Evolutionary conservation across 2,113 vertebrate genomes (phyloP), one percentile per base, ranked within the genome.

Genomic region (Zapornia atra): DNA sequence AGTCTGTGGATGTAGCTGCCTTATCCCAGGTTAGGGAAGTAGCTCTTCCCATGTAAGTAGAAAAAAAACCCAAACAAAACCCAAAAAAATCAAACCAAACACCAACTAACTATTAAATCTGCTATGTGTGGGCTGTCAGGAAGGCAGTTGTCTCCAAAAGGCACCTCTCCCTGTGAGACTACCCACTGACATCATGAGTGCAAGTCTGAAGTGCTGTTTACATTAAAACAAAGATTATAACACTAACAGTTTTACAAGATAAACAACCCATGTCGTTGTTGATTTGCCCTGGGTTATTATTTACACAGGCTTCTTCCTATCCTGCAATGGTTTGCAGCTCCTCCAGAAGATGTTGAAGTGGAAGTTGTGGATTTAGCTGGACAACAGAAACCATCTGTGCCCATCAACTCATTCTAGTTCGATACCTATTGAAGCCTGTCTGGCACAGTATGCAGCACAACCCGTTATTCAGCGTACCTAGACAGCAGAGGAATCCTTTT

Each of bases 41-140:
- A 4, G 56, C 15, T 38, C 15, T 28, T 36, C 1, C 1, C 4
- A n/a, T 6, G 2, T 18, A 22, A 26, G 10, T 2, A 8, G 40
- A 4, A 48, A 76, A 48, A 76, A 50, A 63, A 20, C 1, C 21
- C 46, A 63, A 63, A 51, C 15, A 46, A 46, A 63, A 50, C 48
- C 44, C 44, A 46, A 53, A 26, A 53, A 53, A 53, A 12, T 13
- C n/a, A 53, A 22, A 12, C 5, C 36, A 59, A 54, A 60, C 44
- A 44, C 24, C 48, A 84, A 34, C 0, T 20, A 29, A 28, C 17
- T 29, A 14, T n/a, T 15, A 42, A 9, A 5, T 25, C 33, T 50
- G 20, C 19, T 26, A 5, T 8, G 33, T 3, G 20, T 12, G 26
- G 25, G 33, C 33, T 86, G 42, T 20, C 53, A 68, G 72, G 63